Evolutionary conservation across 2,888 invertebrate genomes (phyloP).

Genomic region (Lasioglossum calceatum): DNA sequence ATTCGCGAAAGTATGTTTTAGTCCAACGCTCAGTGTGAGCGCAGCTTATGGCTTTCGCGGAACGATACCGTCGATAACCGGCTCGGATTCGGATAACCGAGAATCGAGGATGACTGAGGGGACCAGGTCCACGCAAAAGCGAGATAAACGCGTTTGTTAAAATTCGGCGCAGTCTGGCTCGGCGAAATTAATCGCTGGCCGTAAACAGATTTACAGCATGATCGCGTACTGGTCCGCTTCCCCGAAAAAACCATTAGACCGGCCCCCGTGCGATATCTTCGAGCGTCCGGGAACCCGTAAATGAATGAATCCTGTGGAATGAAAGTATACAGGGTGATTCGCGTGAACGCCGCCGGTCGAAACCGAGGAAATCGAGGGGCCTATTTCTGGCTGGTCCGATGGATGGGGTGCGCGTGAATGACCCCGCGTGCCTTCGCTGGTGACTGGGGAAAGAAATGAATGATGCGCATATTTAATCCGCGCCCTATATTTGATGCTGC

Average conservation of each 20-base stretch:
- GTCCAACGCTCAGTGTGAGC: background rate
- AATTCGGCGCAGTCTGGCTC: background rate
- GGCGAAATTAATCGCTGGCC: constrained; percentile 39
- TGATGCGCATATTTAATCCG: constrained; percentile 12
- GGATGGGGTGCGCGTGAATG: constrained; percentile 10
- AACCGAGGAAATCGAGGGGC: constrained; percentile 51
- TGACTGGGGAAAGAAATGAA: constrained; percentile 9
- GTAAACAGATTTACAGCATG: constrained; percentile 49
- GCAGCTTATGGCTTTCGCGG: background rate
- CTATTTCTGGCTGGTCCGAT: constrained; percentile 32
- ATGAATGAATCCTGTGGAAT: constrained; percentile 54
- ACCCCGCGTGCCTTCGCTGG: background rate
- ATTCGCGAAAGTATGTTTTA: too few species aligned
- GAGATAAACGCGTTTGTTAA: constrained; percentile 11
- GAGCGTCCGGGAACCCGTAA: constrained; percentile 41
- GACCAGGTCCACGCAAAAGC: background rate
- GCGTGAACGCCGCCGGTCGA: constrained; percentile 36
- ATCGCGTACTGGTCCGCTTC: constrained; percentile 38
- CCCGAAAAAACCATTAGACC: constrained; percentile 53
- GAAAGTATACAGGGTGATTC: constrained; percentile 27
- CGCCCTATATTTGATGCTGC: background rate
- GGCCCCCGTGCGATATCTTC: constrained; percentile 32
- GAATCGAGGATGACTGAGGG: background rate
- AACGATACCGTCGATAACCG: background rate
- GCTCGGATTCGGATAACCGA: background rate